Evolutionary conservation across 2,888 invertebrate species (phyloP).

Genomic region (Chorisops tibialis): DNA sequence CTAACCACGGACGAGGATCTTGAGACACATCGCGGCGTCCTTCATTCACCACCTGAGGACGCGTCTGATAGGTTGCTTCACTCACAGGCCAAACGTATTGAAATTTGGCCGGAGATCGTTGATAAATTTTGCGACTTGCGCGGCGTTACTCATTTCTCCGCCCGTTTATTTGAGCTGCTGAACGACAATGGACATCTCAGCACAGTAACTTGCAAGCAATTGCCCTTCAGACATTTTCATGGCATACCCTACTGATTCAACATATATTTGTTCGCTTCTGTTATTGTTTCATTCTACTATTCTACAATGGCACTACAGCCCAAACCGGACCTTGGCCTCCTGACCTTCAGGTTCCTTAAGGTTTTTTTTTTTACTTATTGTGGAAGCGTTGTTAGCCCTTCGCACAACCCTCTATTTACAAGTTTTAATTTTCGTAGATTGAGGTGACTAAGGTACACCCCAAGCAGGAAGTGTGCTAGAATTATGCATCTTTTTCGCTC

Average conservation of each 20-base stretch:
- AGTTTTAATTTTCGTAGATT: too few species aligned
- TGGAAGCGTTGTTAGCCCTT: not conserved
- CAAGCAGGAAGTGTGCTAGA: too few species aligned
- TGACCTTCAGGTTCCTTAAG: too few species aligned
- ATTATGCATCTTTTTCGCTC: conserved; percentile 1
- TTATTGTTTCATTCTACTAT: conserved; percentile 1
- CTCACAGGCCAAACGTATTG: conserved; percentile 1
- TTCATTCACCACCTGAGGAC: too few species aligned
- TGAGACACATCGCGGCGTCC: too few species aligned
- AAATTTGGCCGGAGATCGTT: conserved; percentile 1
- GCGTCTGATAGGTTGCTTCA: too few species aligned
- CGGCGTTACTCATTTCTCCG: conserved; percentile 4
- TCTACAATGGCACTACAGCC: too few species aligned
- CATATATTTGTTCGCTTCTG: not conserved
- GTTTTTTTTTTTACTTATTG: too few species aligned
- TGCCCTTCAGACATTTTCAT: not conserved
- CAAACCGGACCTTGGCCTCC: too few species aligned
- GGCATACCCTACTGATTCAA: conserved; percentile 1
- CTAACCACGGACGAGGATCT: too few species aligned
- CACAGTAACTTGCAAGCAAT: not conserved
- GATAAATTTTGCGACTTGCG: not conserved
- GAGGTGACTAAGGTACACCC: not conserved
- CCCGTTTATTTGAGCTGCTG: conserved; percentile 4
- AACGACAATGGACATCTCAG: not conserved
- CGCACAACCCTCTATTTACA: not conserved